phyloP scores from a whole-genome alignment of 1,140 invertebrate species.

The Aphelenchoides besseyi region DNA sequence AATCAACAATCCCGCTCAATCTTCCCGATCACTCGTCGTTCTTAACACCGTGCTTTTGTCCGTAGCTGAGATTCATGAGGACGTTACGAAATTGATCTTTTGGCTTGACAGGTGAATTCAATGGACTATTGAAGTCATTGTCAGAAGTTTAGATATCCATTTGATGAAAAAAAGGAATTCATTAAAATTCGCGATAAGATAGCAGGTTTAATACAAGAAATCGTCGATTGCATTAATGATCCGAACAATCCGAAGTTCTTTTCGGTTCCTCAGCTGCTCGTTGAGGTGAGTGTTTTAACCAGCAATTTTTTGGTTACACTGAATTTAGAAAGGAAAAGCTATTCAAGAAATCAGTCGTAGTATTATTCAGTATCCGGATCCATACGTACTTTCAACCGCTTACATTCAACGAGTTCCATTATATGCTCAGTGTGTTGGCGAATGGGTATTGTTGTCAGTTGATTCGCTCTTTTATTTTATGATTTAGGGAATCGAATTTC shows the following conservation, averaged over 20 bases:
- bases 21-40: conserved; percentile 32
- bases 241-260: conserved; percentile 48
- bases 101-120: conserved; percentile 43
- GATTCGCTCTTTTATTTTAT: conserved; percentile 19
- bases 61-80: conserved; percentile 35
- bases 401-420: conserved; percentile 37
- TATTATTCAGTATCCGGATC: conserved; percentile 31
- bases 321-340: conserved; percentile 31
- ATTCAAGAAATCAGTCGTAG: conserved; percentile 33
- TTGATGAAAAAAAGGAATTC: conserved; percentile 37
- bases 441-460: conserved; percentile 25
- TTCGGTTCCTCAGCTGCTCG: conserved; percentile 45
- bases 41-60: conserved; percentile 41
- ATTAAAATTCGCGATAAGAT: conserved; percentile 27
- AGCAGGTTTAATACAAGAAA: conserved; percentile 30
- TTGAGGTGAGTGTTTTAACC: conserved; percentile 25
- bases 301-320: not conserved
- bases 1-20: conserved; percentile 42
- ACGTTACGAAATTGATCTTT: conserved; percentile 40
- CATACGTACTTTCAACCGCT: conserved; percentile 38
- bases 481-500: conserved; percentile 43
- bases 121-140: not conserved
- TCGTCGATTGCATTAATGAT: conserved; percentile 44
- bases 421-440: not conserved
- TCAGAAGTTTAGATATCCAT: conserved; percentile 29